Base-by-base conservation (phyloP, 2,888 invertebrate genomes). In the Heliconius cydno region DNA sequence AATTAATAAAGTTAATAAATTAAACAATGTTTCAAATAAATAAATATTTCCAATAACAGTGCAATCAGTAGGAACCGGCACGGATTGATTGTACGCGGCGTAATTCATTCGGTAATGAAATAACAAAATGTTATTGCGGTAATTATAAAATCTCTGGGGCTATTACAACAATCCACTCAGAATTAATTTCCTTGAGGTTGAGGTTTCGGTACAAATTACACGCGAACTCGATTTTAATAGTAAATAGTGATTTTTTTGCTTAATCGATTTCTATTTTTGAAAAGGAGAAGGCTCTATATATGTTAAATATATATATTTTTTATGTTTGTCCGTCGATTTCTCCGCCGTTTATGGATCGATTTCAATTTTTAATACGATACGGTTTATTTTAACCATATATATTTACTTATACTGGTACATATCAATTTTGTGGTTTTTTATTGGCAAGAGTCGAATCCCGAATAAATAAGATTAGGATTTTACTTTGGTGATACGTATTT, bases 71-170 rank as follows among this genome's bases (percentile, higher is more conserved):
- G 30, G 46, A 70, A 67, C 9, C 60, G 41, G 13, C 13, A 6
- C 65, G 22, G 46, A 78, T 78, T 72, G 77, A 78, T 77, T 77
- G 52, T 30, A 52, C 46, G 15, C 72, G 25, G 41, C 34, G 66
- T 77, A 71, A 77, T 77, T 71, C 65, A 72, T 52, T 25, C 30
- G 71, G 63, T 65, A 71, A 77, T 65, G 46, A 65, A 77, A 77
- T 77, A 71, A 63, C 65, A 72, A 77, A 72, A 72, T 65, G 52
- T 77, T 28, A 65, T 52, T 10, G 28, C 30, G 77, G 46, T 63
- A 77, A 78, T 78, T 72, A 78, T 12, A 65, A 71, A 72, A 34
- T 66, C 72, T 78, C 71, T 22, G n/a, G 34, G 25, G 77, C 52
- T 65, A 65, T 72, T 41, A 22, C 30, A 60, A 38, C 25, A 38